These are phyloP conservation scores for Setophaga petechia DNA, from an alignment of 2,113 vertebrate genomes.

Conservation along the genomic window DNA sequence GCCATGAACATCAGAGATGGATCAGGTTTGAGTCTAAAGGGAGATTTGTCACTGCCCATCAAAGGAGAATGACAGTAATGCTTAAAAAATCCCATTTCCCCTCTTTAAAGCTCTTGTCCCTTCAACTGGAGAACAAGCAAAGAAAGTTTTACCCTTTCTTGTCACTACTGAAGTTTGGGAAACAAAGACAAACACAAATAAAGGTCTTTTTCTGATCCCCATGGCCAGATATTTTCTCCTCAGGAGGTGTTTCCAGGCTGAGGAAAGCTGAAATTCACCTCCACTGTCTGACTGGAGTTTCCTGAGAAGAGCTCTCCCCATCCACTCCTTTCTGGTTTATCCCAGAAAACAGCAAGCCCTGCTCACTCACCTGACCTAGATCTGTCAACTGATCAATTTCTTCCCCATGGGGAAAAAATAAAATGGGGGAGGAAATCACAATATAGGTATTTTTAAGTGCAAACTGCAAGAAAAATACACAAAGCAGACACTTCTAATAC, in stretches of 20 bases:
- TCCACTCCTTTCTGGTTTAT: neutral
- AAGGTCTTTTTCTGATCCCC: neutral
- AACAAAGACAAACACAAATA: neutral
- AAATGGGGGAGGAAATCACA: neutral
- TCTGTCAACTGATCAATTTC: conserved; percentile 37
- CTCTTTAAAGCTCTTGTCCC: neutral
- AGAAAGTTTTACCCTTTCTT: neutral
- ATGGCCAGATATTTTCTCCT: neutral
- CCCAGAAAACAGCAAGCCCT: neutral
- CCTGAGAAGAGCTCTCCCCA: neutral
- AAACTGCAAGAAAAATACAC: neutral
- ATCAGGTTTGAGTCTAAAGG: rapidly evolving
- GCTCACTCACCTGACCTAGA: neutral
- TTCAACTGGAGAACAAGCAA: neutral
- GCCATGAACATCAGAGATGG: neutral
- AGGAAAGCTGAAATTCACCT: neutral
- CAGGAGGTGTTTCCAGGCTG: rapidly evolving
- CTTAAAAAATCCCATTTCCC: neutral
- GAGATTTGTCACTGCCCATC: neutral
- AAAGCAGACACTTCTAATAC: neutral
- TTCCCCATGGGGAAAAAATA: neutral
- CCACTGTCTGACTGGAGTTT: neutral
- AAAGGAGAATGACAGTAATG: neutral
- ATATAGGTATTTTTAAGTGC: neutral
- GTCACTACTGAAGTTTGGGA: neutral